A percentile compares a stretch with the other conserved stretches of the same genome.
Conservation (phyloP, 2,888 invertebrate genomes). For the Elaeidobius kamerunicus region DNA sequence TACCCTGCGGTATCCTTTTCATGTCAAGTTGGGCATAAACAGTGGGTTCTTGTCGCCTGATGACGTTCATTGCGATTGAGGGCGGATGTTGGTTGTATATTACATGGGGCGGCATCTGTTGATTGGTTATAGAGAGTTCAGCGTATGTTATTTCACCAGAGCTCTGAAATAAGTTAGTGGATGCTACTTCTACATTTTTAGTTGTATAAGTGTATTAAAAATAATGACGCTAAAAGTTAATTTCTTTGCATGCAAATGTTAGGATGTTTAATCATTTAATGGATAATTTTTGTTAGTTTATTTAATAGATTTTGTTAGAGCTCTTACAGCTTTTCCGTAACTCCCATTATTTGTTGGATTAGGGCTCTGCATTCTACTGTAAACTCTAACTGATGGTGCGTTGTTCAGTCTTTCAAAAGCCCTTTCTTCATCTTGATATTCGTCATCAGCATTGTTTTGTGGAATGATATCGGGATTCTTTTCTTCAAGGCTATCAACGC, state of each 20-base stretch:
- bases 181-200: constrained; percentile 22
- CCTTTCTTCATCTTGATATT: constrained; percentile 55
- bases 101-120: constrained; percentile 48
- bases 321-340: constrained; percentile 47
- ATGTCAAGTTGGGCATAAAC: constrained; percentile 57
- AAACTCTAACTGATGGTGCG: constrained; percentile 48
- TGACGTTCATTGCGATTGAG: constrained; percentile 49
- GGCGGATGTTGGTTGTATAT: constrained; percentile 47
- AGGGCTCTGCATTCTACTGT: constrained; percentile 48
- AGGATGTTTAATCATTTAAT: too few relatives aligned
- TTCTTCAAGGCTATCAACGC: constrained; percentile 54
- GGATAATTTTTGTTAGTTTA: too few relatives aligned
- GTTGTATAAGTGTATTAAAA: too few relatives aligned
- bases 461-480: constrained; percentile 60
- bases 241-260: too few relatives aligned
- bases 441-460: constrained; percentile 54
- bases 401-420: constrained; percentile 55
- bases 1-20: constrained; percentile 45
- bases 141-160: constrained; percentile 56
- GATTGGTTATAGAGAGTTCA: constrained; percentile 52
- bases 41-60: constrained; percentile 52
- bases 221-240: too few relatives aligned
- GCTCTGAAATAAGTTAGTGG: constrained; percentile 43
- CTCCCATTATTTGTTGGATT: constrained; percentile 46
- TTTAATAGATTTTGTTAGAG: constrained; percentile 14